These are phyloP conservation scores for Lasioglossum oenotherae DNA, from an alignment of 2,888 invertebrate species.

Conservation along the genomic window DNA sequence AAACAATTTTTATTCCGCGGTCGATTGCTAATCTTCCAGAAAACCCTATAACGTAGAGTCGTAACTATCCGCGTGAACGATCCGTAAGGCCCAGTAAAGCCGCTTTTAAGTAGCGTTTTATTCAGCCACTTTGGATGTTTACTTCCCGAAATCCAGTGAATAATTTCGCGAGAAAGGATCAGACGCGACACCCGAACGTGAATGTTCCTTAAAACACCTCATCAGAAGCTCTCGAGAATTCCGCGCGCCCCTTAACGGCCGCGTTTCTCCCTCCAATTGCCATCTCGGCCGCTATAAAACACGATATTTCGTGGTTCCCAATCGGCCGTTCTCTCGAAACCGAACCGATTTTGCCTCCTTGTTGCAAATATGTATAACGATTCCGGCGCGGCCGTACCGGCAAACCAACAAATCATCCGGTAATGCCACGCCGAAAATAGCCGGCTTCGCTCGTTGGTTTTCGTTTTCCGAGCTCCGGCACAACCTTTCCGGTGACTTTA, in stretches of 20 bases:
- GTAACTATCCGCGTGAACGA: background rate
- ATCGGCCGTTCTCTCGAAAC: background rate
- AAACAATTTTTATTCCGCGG: background rate
- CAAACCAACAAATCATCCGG: conserved; percentile 63
- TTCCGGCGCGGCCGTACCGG: conserved; percentile 19
- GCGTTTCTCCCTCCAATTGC: background rate
- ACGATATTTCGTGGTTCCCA: conserved; percentile 21
- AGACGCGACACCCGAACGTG: background rate
- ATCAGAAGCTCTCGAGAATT: background rate
- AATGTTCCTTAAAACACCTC: conserved; percentile 6
- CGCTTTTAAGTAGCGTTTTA: background rate
- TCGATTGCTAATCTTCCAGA: background rate
- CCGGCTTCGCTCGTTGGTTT: conserved; percentile 67
- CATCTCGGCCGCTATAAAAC: conserved; percentile 15
- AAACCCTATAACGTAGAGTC: background rate
- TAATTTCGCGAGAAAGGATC: background rate
- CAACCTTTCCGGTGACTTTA: conserved; percentile 69
- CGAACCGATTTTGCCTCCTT: conserved; percentile 30
- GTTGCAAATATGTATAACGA: conserved; percentile 46
- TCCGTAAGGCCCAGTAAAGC: background rate
- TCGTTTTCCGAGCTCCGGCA: conserved; percentile 61
- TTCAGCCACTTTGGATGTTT: background rate
- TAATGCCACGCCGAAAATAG: conserved; percentile 63
- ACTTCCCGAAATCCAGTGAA: background rate
- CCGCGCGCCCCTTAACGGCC: background rate